Evolutionary conservation across 2,113 vertebrate genomes (phyloP), one percentile per base, ranked within the genome.

Genomic region (Ardeotis arabs): DNA sequence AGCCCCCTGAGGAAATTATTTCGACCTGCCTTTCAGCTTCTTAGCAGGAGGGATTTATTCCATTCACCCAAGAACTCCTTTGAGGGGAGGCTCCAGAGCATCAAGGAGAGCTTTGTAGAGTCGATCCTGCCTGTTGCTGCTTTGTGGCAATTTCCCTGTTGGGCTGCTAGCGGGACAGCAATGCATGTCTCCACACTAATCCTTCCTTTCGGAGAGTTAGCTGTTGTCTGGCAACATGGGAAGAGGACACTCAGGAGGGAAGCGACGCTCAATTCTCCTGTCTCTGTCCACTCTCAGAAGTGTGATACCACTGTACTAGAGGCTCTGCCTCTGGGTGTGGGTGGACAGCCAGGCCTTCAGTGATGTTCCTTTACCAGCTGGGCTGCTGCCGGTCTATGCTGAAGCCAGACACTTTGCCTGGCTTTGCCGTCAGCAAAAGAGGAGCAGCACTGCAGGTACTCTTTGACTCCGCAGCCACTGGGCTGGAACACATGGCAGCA

Each of bases 91-190:
- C 73, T 91, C 41, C 35, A 62, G 41, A 94, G 47, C 73, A n/a
- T 50, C 1, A 0, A 19, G 70, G 68, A 87, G 70, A 86, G 55
- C 76, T 88, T 81, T 93, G 64, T 20, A 67, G 52, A 62, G 39
- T 85, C 6, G 2, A 17, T 75, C 55, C 55, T 94, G 55, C 72
- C 79, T 86, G 79, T 88, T 77, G 78, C 72, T 85, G 55, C 68
- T 63, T 66, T 80, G 56, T 83, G 62, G 47, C 49, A 55, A 27
- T 90, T 94, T 69, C 66, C 19, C 69, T 85, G 39, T 78, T 78
- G 82, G 44, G 53, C 86, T 89, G 60, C 74, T 89, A 74, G 69
- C 69, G 63, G 96, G 68, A 52, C 6, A 15, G 81, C 80, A 89
- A 1, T 60, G 28, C n/a, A 3, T 49, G 9, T 86, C 82, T 87